A percentile compares a stretch with the other conserved stretches of the same genome.
These are phyloP conservation scores for cat (Felis catus) DNA, from an alignment of 2,113 vertebrate genomes.

Conservation along the genomic window F.catus_Fca126_mat1.0 CM031429.1:65824501-65825000, in stretches of 20 bases:
- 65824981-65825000: neutral
- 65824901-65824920: neutral
- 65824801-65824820: neutral
- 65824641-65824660: neutral
- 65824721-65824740: neutral
- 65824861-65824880: neutral
- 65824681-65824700: neutral
- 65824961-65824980: neutral
- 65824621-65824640: neutral
- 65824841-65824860: neutral
- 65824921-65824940: neutral
- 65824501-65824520: neutral
- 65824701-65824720: neutral
- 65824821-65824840: neutral
- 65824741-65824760: neutral
- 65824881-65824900: neutral
- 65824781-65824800: neutral
- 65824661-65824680: neutral
- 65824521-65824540: neutral
- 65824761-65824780: neutral
- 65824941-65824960: neutral
- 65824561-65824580: neutral
- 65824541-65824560: neutral
- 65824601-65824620: neutral
- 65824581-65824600: neutral